Percentiles rank a stretch among this genome's conserved stretches.
These are phyloP conservation scores for Stigmatopora nigra DNA, from an alignment of 2,113 vertebrate species.

Conservation along the genomic window DNA sequence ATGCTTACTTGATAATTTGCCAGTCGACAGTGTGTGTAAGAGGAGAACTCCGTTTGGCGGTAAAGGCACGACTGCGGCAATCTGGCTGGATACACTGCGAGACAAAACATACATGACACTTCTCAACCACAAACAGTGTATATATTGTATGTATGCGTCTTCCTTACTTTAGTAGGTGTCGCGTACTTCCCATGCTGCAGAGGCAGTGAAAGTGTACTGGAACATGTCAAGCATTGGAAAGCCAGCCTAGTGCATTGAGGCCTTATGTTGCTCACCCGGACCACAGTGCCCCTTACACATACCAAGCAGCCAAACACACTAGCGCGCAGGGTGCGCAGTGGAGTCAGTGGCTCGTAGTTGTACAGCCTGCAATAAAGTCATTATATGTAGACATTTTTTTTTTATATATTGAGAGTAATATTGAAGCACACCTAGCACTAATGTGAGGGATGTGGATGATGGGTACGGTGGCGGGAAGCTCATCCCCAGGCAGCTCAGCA, in stretches of 20 bases:
- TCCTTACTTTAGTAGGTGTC: conserved; percentile 80
- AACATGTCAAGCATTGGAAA: conserved; percentile 80
- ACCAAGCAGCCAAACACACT: conserved; percentile 87
- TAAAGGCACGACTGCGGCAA: conserved; percentile 81
- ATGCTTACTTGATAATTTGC: conserved; percentile 89
- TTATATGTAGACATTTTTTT: not conserved
- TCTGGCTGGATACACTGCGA: conserved; percentile 75
- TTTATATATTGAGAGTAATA: not conserved
- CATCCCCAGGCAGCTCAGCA: conserved; percentile 82
- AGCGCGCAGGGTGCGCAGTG: conserved; percentile 81
- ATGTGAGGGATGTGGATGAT: conserved; percentile 88
- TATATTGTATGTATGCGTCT: not conserved
- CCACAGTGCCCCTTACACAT: conserved; percentile 84
- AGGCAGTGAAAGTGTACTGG: conserved; percentile 71
- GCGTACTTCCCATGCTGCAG: conserved; percentile 85
- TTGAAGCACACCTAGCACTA: conserved; percentile 75
- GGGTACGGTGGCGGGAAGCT: conserved; percentile 73
- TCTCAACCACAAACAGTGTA: not conserved
- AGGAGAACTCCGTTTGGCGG: conserved; percentile 77
- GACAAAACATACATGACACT: not conserved
- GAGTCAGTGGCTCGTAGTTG: conserved; percentile 87
- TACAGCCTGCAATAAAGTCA: conserved; percentile 72
- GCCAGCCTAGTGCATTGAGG: conserved; percentile 86
- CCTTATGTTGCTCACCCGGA: conserved; percentile 89
- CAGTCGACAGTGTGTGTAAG: conserved; percentile 93